A percentile compares a stretch with the other conserved stretches of the same genome.
Evolutionary conservation across 2,888 invertebrate species (phyloP).

Genomic region (Ormyrus thymus): DNA sequence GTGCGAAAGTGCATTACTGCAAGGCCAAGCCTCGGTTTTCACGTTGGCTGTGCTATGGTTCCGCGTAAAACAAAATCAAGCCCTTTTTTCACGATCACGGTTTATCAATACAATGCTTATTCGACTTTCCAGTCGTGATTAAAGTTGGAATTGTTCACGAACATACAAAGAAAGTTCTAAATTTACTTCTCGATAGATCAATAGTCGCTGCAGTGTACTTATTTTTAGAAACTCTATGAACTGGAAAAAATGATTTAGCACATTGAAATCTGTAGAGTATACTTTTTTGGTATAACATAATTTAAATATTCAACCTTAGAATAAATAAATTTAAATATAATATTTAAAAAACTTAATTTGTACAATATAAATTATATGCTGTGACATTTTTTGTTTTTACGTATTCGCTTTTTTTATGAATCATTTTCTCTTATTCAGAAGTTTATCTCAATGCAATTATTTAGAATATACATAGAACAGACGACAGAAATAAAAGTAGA

Average conservation of each 20-base stretch:
- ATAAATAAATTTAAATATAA: not conserved
- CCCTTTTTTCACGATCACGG: not conserved
- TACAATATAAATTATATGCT: not conserved
- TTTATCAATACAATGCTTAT: not conserved
- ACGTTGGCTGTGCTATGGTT: not conserved
- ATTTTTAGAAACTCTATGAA: slow-evolving; percentile 1
- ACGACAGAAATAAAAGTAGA: slow-evolving; percentile 10
- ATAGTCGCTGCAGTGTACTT: not conserved
- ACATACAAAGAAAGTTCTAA: slow-evolving; percentile 12
- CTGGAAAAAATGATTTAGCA: not conserved
- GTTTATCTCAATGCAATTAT: not conserved
- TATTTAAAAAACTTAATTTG: not conserved
- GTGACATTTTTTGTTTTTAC: not conserved
- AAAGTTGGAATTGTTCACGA: not conserved
- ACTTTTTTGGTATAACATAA: no score
- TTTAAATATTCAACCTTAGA: no score
- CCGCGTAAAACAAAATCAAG: not conserved
- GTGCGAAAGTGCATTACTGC: slow-evolving; percentile 14
- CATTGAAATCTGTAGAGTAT: no score
- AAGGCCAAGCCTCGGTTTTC: slow-evolving; percentile 23
- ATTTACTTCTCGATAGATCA: slow-evolving; percentile 24
- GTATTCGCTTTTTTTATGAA: not conserved
- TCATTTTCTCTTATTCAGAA: slow-evolving; percentile 1
- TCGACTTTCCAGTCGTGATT: not conserved
- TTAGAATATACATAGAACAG: not conserved